Evolutionary conservation across 1,140 invertebrate genomes (phyloP), one percentile per base, ranked within the genome.

Genomic region (Myzus persicae): DNA sequence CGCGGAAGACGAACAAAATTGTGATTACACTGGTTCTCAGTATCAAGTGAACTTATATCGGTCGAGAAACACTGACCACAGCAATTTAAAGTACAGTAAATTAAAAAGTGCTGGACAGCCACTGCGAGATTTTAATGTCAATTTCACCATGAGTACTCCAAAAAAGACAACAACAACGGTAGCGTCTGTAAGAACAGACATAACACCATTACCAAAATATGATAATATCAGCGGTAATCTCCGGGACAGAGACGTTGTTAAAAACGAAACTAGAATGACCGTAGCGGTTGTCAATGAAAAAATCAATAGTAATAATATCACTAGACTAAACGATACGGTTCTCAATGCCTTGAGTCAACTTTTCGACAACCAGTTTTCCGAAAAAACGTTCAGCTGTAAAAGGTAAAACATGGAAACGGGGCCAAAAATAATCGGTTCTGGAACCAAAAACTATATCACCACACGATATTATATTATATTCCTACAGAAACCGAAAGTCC

Each of bases 1-100:
- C 51, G 97, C 96, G 24, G 97, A 98, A 94, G 98, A 98, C 95
- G 97, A 98, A 95, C 94, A 96, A 0, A 95, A 96, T 44, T 98
- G 97, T 87, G 87, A 89, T 26, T 81, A 88, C 31, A 18, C 48
- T 8, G 82, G 81, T 9, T 87, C 93, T 6, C 89, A 90, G 54
- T 51, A 82, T 22, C 36, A 51, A 2, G 22, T 40, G 0, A 22
- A 54, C 22, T 26, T 93, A 8, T 93, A 93, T 48, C 36, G 24
- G 14, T 84, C 91, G 26, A 46, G 91, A 26, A 81, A 93, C 6
- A 84, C 81, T 24, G 91, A 93, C 24, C 91, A 40, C 26, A 93
- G 76, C n/a, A 46, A 40, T 40, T 51, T 93, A 5, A 93, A 51
- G 59, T 84, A 51, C 31, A 82, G 51, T 26, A 93, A 38, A 26